Base-by-base conservation (phyloP, 2,797 vertebrate genomes). In the Tauraco hartlaubi region DNA sequence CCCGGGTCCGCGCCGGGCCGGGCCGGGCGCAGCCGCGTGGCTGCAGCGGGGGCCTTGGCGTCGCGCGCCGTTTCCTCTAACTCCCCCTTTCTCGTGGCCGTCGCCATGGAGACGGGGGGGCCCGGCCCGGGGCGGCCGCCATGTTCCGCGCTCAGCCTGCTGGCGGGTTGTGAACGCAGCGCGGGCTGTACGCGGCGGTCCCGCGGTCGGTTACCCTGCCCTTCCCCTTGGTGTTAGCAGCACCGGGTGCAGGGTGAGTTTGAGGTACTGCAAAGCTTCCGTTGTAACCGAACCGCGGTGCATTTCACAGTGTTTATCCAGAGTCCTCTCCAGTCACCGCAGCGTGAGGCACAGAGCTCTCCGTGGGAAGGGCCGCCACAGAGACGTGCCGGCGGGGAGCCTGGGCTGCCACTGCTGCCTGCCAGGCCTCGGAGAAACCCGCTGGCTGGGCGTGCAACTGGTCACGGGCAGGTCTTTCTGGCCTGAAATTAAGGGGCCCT, bases 131-230 rank as follows among this genome's bases (percentile, higher is more conserved):
- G 39, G 7, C 28, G 9, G 61, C 16, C 3, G 55, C 71, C 79
- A n/a, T 37, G 17, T 31, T 80, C 15, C 25, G 3, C 12, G 55
- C 39, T 2, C n/a, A n/a, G n/a, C 9, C 7, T 9, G 76, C 23
- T 12, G 3, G 37, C n/a, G 35, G 44, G 18, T 9, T 5, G 19
- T 1, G 4, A 39, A 41, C 21, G 5, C 4, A 1, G 66, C 4
- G 16, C 14, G 10, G 74, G 25, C 8, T 41, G 39, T 41, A 14
- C 39, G 13, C 12, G 39, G 13, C 12, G 39, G 39, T 41, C 12
- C 39, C 12, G 39, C 39, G 13, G 39, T 41, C 12, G 14, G 9
- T 72, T 29, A 4, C 14, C 3, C 15, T 11, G n/a, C 19, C 12
- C 15, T 21, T 3, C 11, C 2, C 26, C 16, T 20, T 4, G 25